Evolutionary conservation across 30 jellyfish, hydroid and myxozoan species (phyloP), one percentile per base, ranked within the genome.

Genomic region (Pseudorhiza aurosa): DNA sequence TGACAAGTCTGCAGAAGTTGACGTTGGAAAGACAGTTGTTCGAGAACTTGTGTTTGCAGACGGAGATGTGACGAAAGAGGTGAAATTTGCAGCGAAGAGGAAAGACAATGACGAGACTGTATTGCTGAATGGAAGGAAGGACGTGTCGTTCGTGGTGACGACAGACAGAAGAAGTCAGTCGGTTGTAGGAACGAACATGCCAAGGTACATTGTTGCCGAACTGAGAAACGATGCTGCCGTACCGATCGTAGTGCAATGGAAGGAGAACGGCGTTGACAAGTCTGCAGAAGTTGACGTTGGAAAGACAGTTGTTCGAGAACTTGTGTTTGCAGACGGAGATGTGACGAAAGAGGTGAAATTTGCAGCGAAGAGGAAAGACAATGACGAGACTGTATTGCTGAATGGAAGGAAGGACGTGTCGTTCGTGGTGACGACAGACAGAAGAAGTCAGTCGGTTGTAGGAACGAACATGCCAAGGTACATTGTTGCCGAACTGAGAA

Each of bases 351-450:
- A 7, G 70, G 70, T 56, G 39, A 56, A 56, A 56, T 56, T 56
- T 14, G 25, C 70, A 25, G 70, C 70, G 4, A 56, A 56, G 70
- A 56, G 70, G 37, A 56, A 56, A 25, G 70, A 56, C 70, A 56
- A 56, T 14, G 39, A 56, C 31, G 70, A 56, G 31, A 11, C 31
- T 17, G 70, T 56, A 1, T 56, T 56, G 70, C 31, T 56, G 70
- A 56, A 21, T 25, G 70, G 70, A 5, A 39, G 39, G 5, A 25
- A 21, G 39, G 70, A 56, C 25, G 70, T 56, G 10, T 56, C 70
- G 25, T 56, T 56, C 4, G 4, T 31, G 1, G 70, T 56, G 31
- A 56, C 70, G 33, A 56, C 5, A 31, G 70, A 56, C 39, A 56
- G 25, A 31, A 56, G 5, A 56, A 39, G 39, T 56, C 39, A 7